Evolutionary conservation across 1,140 invertebrate species (phyloP).

Genomic region (Leptinotarsa undecemlineata): DNA sequence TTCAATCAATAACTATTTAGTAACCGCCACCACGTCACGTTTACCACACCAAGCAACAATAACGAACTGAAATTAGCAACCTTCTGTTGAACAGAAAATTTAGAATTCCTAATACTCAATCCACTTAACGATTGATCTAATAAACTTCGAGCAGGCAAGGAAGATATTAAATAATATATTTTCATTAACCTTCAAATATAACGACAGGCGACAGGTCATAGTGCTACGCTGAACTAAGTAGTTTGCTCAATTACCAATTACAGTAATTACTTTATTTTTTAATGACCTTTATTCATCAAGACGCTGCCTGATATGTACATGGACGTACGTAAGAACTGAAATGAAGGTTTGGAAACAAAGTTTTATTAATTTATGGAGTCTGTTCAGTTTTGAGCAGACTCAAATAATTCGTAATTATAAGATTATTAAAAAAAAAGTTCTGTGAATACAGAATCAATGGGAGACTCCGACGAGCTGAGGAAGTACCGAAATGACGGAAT

Average conservation of each 20-base stretch:
- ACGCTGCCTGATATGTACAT: background rate
- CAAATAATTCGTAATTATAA: too few relatives aligned
- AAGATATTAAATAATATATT: constrained; percentile 16
- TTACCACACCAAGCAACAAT: background rate
- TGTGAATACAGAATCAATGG: too few relatives aligned
- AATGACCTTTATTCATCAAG: constrained; percentile 8
- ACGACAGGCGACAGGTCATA: background rate
- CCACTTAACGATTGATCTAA: constrained; percentile 15
- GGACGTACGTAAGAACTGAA: too few relatives aligned
- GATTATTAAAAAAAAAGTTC: too few relatives aligned
- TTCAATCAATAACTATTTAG: too few relatives aligned
- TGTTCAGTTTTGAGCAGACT: too few relatives aligned
- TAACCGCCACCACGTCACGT: background rate
- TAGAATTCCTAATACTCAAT: background rate
- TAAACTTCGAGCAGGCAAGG: background rate
- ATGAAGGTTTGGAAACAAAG: too few relatives aligned
- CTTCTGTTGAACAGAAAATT: background rate
- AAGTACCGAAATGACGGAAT: too few relatives aligned
- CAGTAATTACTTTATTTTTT: constrained; percentile 17
- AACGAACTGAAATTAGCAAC: background rate
- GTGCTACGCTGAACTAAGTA: background rate
- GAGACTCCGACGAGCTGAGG: too few relatives aligned
- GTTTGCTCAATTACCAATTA: constrained; percentile 13
- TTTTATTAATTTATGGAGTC: too few relatives aligned
- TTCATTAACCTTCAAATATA: constrained; percentile 11